Evolutionary conservation across 2,888 invertebrate species (phyloP).

Genomic region (Clivina fossor): DNA sequence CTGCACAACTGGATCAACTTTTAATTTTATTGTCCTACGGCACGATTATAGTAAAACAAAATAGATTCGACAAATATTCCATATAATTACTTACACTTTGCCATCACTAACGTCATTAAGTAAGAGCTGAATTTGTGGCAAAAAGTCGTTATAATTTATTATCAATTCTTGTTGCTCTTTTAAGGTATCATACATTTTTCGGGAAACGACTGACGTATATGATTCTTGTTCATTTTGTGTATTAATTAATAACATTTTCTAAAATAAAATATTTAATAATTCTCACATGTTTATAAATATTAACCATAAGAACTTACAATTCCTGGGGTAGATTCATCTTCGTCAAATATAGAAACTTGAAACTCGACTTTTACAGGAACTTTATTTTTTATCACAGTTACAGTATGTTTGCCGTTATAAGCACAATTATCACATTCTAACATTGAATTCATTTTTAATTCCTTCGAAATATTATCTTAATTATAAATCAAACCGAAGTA

Average conservation of each 20-base stretch:
- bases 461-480: too few species aligned
- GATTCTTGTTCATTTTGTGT: neutral
- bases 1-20: neutral
- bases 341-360: too few species aligned
- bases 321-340: too few species aligned
- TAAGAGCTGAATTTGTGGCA: neutral
- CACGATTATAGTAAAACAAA: neutral
- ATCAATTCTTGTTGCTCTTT: constrained; percentile 9
- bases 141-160: constrained; percentile 5
- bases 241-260: constrained; percentile 15
- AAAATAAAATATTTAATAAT: constrained; percentile 4
- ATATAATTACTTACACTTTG: constrained; percentile 1
- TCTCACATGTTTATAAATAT: too few species aligned
- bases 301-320: too few species aligned
- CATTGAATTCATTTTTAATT: too few species aligned
- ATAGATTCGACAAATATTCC: neutral
- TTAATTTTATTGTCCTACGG: constrained; percentile 7
- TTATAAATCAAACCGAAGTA: too few species aligned
- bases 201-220: neutral
- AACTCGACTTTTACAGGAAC: too few species aligned
- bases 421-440: too few species aligned
- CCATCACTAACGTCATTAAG: neutral
- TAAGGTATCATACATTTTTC: neutral
- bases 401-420: too few species aligned
- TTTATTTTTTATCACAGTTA: too few species aligned